Base-by-base conservation (phyloP, 2,113 vertebrate species). In the Pluvialis apricaria region DNA sequence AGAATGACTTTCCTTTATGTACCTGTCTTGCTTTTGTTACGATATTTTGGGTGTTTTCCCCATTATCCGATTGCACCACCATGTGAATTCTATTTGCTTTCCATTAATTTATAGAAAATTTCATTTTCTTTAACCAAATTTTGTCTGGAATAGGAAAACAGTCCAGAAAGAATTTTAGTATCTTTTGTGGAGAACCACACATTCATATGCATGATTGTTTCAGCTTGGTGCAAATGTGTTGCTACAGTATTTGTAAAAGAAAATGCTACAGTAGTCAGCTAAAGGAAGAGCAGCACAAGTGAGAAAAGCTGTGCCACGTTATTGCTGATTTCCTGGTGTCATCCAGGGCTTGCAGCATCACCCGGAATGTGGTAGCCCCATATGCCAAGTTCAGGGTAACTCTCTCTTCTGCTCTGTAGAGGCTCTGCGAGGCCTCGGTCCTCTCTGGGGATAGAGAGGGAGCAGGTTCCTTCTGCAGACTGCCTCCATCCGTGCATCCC, bases 301-400 rank as follows among this genome's bases (percentile, higher is more conserved):
- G 26, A 57, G n/a, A 73, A 70, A 72, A 79, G 51, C 51, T 52
- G 54, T 29, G 4, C 25, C 34, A 11, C 0, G 0, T 61, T 64
- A 2, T 76, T 94, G n/a, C 76, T 47, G 49, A 9, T 57, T 90
- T 90, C n/a, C 18, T 2, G 0, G 75, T 2, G 3, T 40, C 54
- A 25, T 36, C 34, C 49, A 57, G 54, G 54, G 36, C 51, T 80
- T 66, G 24, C 21, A n/a, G 26, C 40, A 62, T 42, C 58, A 65
- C 62, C 24, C 21, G 29, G 76, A 49, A 21, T 0, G 0, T 61
- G 36, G 49, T 40, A 42, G 15, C 26, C 26, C 3, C 7, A 1
- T 66, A 5, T 0, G 2, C 19, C 2, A 25, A 14, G 70, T n/a
- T 66, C 28, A 32, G 42, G n/a, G 22, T 82, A 54, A 62, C 61